Evolutionary conservation across 2,888 invertebrate species (phyloP), one percentile per base, ranked within the genome.

Genomic region (Mythimna albipuncta): DNA sequence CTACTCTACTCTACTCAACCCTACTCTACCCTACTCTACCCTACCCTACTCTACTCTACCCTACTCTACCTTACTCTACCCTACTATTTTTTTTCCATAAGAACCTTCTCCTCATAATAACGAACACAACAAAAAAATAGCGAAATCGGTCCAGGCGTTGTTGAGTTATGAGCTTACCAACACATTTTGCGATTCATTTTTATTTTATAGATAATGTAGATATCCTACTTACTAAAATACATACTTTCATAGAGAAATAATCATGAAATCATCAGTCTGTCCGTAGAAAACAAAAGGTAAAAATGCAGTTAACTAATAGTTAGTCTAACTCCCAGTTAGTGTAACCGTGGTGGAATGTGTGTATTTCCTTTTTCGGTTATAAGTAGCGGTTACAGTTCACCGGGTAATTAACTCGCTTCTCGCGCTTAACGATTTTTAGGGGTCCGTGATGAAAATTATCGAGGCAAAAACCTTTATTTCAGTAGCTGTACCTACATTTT

Each of bases 371-470:
- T 85, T 84, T 62, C 7, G 55, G 78, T 61, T 61, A 52, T 68
- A 19, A 41, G n/a, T 57, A 73, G 38, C 59, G 32, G 79, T 76
- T 75, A 82, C 50, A 75, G 86, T 80, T 82, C 82, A 85, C 54
- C 47, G 57, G 55, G 19, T 72, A 71, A 79, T 81, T 77, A 73
- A 75, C 70, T 78, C 57, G 67, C 38, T 70, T 77, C 76, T 79
- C 69, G 62, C 71, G 77, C 64, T 77, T 72, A 41, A 70, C 41
- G 70, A 72, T 58, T 75, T 77, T 79, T 74, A 77, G 84, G 64
- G 82, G 9, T 79, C 80, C 74, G 64, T 63, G 10, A 7, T 21
- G 19, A n/a, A 69, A 68, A 44, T 2, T 0, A 1, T 16, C 13
- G 4, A 19, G 2, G 9, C 21, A 21, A 35, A 32, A 35, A 58